Evolutionary conservation across 2,888 invertebrate species (phyloP).

Genomic region (Dyspetes luteomarginatus): DNA sequence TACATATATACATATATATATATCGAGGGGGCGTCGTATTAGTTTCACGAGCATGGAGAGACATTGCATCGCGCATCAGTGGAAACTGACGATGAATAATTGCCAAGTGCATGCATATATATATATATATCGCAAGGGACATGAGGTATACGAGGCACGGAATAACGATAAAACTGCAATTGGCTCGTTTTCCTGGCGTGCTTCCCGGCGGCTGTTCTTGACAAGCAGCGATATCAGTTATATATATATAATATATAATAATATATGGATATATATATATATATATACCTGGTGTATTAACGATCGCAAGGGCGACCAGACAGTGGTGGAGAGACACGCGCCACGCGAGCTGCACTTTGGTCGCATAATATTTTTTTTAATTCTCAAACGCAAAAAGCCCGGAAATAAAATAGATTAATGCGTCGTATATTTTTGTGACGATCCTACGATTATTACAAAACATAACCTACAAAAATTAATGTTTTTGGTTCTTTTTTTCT

Average conservation of each 20-base stretch:
- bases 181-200: constrained; percentile 42
- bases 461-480: no score
- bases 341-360: neutral
- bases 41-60: neutral
- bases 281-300: neutral
- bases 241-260: neutral
- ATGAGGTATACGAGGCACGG: neutral
- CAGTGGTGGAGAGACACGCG: constrained; percentile 9
- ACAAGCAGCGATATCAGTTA: constrained; percentile 23
- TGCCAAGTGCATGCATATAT: constrained; percentile 12
- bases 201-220: constrained; percentile 27
- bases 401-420: constrained; percentile 28
- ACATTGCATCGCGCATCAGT: neutral
- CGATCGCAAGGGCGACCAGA: constrained; percentile 4
- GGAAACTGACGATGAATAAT: constrained; percentile 46
- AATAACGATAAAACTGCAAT: constrained; percentile 51
- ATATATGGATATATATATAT: neutral
- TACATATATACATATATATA: neutral
- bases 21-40: constrained; percentile 16
- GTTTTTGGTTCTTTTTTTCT: no score
- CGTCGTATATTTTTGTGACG: neutral
- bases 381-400: constrained; percentile 3
- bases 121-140: constrained; percentile 4
- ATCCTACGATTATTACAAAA: no score
- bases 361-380: constrained; percentile 17